Percentiles rank a stretch among this genome's conserved stretches.
Evolutionary conservation across 2,797 vertebrate genomes (phyloP).

Genomic region (Myotis pilosus): DNA sequence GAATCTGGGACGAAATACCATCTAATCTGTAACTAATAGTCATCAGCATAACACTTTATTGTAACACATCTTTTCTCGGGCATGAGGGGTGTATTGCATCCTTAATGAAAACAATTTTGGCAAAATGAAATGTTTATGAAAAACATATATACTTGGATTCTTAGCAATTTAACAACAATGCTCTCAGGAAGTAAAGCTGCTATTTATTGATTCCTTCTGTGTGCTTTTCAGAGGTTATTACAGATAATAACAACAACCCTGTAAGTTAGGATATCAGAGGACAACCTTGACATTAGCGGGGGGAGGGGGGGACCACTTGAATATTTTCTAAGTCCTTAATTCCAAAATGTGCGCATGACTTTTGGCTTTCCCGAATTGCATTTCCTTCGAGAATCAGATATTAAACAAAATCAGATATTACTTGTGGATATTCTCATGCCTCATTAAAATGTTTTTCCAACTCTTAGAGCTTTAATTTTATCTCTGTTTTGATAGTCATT

Average conservation of each 20-base stretch:
- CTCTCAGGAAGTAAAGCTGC: conserved; percentile 20
- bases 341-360: not conserved
- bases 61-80: not conserved
- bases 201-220: not conserved
- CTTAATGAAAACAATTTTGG: conserved; percentile 49
- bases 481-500: conserved; percentile 26
- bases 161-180: conserved; percentile 13
- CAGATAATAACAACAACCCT: not conserved
- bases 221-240: not conserved
- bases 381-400: conserved; percentile 17
- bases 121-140: conserved; percentile 1
- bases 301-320: not conserved
- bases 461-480: conserved; percentile 18
- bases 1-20: conserved; percentile 11
- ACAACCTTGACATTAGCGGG: not conserved
- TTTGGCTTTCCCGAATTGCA: not conserved
- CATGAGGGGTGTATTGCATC: not conserved
- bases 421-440: not conserved
- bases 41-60: not conserved
- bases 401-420: not conserved
- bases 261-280: not conserved
- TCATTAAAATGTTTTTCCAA: not conserved
- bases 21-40: conserved; percentile 32
- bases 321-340: not conserved
- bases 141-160: conserved; percentile 2